These are phyloP conservation scores for Psylliodes chrysocephalus DNA, from an alignment of 2,888 invertebrate species.

Conservation along the genomic window DNA sequence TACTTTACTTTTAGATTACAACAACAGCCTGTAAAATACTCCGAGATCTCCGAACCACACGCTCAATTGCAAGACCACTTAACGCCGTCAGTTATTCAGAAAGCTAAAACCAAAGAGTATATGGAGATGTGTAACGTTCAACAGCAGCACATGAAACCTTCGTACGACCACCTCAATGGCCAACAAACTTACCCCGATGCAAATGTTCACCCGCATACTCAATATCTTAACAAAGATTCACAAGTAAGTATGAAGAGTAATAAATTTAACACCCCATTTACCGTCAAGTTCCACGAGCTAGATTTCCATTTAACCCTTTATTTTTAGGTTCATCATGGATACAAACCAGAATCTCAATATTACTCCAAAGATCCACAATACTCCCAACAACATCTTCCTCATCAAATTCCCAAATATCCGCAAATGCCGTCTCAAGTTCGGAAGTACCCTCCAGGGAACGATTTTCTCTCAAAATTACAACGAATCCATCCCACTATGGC, in stretches of 20 bases:
- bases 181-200: constrained; percentile 45
- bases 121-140: constrained; percentile 59
- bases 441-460: constrained; percentile 52
- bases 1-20: constrained; percentile 30
- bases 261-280: not conserved
- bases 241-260: constrained; percentile 53
- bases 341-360: constrained; percentile 56
- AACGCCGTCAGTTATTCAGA: constrained; percentile 54
- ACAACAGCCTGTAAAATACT: constrained; percentile 59
- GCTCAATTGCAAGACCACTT: constrained; percentile 49
- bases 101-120: constrained; percentile 58
- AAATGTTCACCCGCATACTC: constrained; percentile 47
- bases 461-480: constrained; percentile 57
- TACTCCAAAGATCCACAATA: constrained; percentile 49
- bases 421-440: constrained; percentile 37
- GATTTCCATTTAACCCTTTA: constrained; percentile 1
- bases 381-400: constrained; percentile 38
- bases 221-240: constrained; percentile 55
- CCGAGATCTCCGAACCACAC: constrained; percentile 55
- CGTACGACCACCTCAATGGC: constrained; percentile 49
- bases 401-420: constrained; percentile 50
- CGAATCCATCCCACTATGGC: constrained; percentile 59
- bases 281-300: too few species aligned
- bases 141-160: constrained; percentile 53
- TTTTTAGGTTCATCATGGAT: constrained; percentile 46